phyloP scores from a whole-genome alignment of 1,140 invertebrate genomes.

The Drosophila kohkoa region DNA sequence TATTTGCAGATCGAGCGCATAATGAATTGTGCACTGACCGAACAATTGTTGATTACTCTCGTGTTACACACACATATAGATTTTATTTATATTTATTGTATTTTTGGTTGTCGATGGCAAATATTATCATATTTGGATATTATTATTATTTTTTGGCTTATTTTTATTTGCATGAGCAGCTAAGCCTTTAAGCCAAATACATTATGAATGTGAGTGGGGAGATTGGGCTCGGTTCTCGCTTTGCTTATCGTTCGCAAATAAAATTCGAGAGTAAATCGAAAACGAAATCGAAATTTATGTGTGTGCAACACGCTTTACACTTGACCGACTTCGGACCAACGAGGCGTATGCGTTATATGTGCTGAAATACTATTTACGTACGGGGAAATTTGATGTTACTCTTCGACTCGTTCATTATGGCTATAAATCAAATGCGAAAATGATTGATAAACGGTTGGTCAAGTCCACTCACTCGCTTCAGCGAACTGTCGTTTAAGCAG shows the following conservation, averaged over 20 bases:
- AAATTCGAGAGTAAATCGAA: constrained; percentile 20
- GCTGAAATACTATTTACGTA: constrained; percentile 39
- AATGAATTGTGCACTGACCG: constrained; percentile 69
- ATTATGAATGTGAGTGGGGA: constrained; percentile 24
- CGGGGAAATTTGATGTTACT: background rate
- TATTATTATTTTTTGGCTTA: constrained; percentile 63
- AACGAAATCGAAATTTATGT: constrained; percentile 65
- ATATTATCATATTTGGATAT: constrained; percentile 59
- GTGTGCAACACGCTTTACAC: constrained; percentile 35
- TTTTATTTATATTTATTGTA: constrained; percentile 2
- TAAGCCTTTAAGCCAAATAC: constrained; percentile 66
- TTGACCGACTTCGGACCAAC: constrained; percentile 21
- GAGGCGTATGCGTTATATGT: constrained; percentile 44
- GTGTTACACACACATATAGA: background rate
- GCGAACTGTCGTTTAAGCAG: constrained; percentile 39
- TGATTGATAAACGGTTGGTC: constrained; percentile 74
- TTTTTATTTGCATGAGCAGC: constrained; percentile 57
- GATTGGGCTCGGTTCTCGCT: background rate
- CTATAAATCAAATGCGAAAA: constrained; percentile 75
- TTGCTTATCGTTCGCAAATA: constrained; percentile 24
- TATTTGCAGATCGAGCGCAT: constrained; percentile 50
- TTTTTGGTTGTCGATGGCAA: constrained; percentile 5
- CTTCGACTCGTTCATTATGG: constrained; percentile 9
- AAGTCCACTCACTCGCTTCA: constrained; percentile 18
- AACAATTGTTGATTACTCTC: constrained; percentile 44